phyloP scores from a whole-genome alignment of 1,140 invertebrate genomes.

The Cotesia typhae region DNA sequence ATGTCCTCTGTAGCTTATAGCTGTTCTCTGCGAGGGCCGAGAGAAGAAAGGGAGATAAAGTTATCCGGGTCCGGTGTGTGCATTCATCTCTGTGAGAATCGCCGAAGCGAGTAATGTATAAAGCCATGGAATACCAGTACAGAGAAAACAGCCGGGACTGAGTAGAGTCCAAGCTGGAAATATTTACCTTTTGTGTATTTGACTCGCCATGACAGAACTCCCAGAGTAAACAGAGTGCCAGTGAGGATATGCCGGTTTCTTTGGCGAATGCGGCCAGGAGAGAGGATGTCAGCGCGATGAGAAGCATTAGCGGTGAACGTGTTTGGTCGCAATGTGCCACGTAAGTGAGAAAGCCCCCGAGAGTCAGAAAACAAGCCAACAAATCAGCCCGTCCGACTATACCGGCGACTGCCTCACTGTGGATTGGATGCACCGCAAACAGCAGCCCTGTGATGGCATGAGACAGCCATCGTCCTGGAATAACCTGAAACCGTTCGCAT shows the following conservation, averaged over 20 bases:
- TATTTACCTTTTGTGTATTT: conserved; percentile 42
- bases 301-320: conserved; percentile 54
- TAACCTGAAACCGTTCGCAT: conserved; percentile 58
- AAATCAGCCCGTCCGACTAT: conserved; percentile 95
- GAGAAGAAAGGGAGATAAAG: too few relatives aligned
- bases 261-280: conserved; percentile 81
- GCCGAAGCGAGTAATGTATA: too few relatives aligned
- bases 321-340: conserved; percentile 67
- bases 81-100: too few relatives aligned
- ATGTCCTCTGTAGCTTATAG: too few relatives aligned
- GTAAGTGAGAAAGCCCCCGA: conserved; percentile 86
- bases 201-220: conserved; percentile 69
- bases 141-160: too few relatives aligned
- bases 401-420: conserved; percentile 96
- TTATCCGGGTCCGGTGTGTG: too few relatives aligned
- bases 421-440: conserved; percentile 95
- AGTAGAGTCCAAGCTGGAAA: conserved; percentile 21
- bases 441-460: conserved; percentile 82
- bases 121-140: too few relatives aligned
- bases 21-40: too few relatives aligned
- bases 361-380: conserved; percentile 89
- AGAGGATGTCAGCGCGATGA: conserved; percentile 58
- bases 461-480: conserved; percentile 70
- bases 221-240: conserved; percentile 87
- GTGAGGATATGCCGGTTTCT: conserved; percentile 91